Conservation (phyloP, 1,140 invertebrate genomes). For the Diachasma alloeum region DNA sequence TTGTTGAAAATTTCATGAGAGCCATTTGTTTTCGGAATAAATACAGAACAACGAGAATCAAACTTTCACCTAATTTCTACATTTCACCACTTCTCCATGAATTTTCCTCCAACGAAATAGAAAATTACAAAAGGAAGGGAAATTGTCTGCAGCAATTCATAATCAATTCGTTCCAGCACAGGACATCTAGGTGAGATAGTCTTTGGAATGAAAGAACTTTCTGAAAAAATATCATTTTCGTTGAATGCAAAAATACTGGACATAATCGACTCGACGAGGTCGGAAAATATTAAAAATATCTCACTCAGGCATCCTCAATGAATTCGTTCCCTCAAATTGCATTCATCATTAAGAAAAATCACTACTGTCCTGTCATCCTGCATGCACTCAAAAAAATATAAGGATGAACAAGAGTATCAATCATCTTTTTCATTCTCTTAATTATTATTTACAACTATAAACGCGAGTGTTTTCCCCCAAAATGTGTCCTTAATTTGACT, state of each 20-base stretch:
- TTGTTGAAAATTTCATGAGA: too few species aligned
- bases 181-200: not conserved
- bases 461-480: conserved; percentile 1
- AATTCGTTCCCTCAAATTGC: too few species aligned
- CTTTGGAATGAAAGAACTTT: too few species aligned
- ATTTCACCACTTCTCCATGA: not conserved
- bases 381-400: not conserved
- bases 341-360: too few species aligned
- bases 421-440: not conserved
- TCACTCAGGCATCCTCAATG: too few species aligned
- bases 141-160: not conserved
- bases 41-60: not conserved
- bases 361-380: not conserved
- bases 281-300: too few species aligned
- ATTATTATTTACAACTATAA: conserved; percentile 7
- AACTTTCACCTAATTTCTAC: not conserved
- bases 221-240: too few species aligned
- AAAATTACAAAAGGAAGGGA: not conserved
- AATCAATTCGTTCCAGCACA: not conserved
- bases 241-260: too few species aligned
- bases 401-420: not conserved
- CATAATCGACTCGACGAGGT: too few species aligned
- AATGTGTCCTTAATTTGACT: not conserved
- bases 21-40: not conserved
- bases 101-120: not conserved